Conservation (phyloP, 2,888 invertebrate genomes). For the Ceratothoa steindachneri region DNA sequence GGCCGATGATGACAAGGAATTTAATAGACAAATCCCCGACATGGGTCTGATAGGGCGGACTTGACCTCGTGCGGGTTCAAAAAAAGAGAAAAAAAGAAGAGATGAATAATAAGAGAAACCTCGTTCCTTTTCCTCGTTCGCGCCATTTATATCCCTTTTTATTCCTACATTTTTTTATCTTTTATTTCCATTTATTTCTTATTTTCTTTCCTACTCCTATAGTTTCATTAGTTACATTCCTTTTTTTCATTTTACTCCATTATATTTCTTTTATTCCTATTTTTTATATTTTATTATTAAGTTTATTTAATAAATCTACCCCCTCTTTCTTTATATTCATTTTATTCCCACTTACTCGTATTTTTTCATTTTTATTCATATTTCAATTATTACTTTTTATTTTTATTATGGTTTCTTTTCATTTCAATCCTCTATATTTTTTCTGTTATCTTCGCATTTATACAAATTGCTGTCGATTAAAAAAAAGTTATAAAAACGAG, state of each 20-base stretch:
- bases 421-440: no score
- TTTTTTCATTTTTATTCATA: background rate
- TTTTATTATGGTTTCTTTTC: background rate
- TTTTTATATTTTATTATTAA: background rate
- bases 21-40: no score
- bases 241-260: background rate
- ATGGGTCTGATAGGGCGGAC: no score
- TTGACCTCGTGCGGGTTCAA: no score
- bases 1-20: no score
- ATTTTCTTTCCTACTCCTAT: background rate
- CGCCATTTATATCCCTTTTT: background rate
- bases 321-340: background rate
- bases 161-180: background rate
- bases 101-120: no score
- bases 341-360: background rate
- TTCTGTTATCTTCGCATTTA: no score
- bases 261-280: background rate
- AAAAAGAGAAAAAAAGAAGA: no score
- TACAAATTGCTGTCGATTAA: no score
- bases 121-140: background rate
- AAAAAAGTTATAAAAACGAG: no score
- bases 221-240: background rate
- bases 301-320: background rate
- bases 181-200: background rate
- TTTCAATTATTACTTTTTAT: background rate